Conservation (phyloP, 2,113 vertebrate species). For the Lonchura striata region DNA sequence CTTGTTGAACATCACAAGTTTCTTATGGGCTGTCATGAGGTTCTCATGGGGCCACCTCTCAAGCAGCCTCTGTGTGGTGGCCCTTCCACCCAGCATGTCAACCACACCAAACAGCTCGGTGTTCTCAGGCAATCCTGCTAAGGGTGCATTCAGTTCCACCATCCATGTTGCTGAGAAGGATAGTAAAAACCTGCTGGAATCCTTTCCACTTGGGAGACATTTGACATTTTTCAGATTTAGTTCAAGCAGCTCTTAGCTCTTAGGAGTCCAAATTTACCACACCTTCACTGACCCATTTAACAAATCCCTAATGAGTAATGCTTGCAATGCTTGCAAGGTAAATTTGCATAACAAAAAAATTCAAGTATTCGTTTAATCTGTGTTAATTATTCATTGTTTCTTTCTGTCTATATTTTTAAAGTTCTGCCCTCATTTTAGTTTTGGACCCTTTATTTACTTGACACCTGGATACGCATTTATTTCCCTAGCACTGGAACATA, state of each 20-base stretch:
- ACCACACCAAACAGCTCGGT: too few species aligned
- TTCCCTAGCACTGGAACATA: not conserved
- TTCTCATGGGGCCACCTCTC: not conserved
- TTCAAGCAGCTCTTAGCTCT: not conserved
- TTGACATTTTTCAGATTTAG: not conserved
- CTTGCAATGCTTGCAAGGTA: not conserved
- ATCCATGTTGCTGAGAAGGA: too few species aligned
- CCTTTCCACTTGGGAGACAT: not conserved
- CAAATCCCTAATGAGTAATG: not conserved
- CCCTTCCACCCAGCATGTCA: not conserved
- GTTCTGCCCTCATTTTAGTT: not conserved
- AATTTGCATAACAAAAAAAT: not conserved
- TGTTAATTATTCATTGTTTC: not conserved
- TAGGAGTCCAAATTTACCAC: not conserved
- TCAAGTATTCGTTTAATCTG: not conserved
- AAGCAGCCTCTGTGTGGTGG: not conserved
- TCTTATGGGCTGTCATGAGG: not conserved
- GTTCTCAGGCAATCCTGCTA: not conserved
- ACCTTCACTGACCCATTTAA: not conserved
- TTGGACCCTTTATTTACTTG: not conserved
- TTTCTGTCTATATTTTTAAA: not conserved
- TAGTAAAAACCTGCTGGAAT: not conserved
- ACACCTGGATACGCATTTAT: not conserved
- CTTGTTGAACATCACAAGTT: not conserved
- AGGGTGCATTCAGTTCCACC: not conserved